These are phyloP conservation scores for Cebus imitator DNA, from an alignment of 2,113 vertebrate species.

Conservation along the genomic window DNA sequence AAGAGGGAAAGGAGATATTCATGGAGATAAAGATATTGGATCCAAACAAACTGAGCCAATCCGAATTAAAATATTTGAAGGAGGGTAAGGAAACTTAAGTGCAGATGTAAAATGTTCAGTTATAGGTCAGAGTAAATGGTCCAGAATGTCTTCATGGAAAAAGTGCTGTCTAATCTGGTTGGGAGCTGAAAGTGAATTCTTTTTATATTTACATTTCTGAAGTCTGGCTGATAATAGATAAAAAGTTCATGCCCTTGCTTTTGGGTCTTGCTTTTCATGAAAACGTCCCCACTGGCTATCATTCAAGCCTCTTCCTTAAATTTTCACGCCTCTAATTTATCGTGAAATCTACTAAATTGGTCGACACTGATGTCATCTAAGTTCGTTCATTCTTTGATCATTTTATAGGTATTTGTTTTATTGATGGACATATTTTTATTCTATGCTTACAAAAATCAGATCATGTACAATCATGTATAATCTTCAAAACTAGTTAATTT, in stretches of 20 bases:
- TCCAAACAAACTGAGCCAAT: slow-evolving; percentile 94
- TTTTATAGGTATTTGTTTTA: slow-evolving; percentile 20
- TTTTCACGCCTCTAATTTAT: slow-evolving; percentile 16
- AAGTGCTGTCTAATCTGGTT: slow-evolving; percentile 21
- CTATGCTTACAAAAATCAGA: neutral
- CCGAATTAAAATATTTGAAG: slow-evolving; percentile 99
- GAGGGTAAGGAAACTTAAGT: slow-evolving; percentile 91
- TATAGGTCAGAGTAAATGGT: slow-evolving; percentile 51
- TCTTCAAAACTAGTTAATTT: neutral
- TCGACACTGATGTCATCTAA: slow-evolving; percentile 13
- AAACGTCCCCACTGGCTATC: neutral
- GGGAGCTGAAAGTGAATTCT: neutral
- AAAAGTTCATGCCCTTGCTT: neutral
- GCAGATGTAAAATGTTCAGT: slow-evolving; percentile 67
- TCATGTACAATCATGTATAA: neutral
- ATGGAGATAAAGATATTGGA: slow-evolving; percentile 93
- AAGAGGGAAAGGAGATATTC: slow-evolving; percentile 93
- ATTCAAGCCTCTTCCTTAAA: neutral
- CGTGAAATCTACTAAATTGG: slow-evolving; percentile 30
- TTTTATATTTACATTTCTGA: slow-evolving; percentile 55
- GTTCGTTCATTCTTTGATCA: slow-evolving; percentile 47
- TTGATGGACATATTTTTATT: slow-evolving; percentile 12
- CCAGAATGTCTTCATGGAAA: slow-evolving; percentile 46
- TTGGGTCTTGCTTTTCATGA: slow-evolving; percentile 47
- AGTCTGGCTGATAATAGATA: neutral